Percentiles rank a stretch among this genome's conserved stretches.
These are phyloP conservation scores for Panagrolaimus sp. DNA, from an alignment of 1,140 invertebrate genomes.

Conservation along the genomic window DNA sequence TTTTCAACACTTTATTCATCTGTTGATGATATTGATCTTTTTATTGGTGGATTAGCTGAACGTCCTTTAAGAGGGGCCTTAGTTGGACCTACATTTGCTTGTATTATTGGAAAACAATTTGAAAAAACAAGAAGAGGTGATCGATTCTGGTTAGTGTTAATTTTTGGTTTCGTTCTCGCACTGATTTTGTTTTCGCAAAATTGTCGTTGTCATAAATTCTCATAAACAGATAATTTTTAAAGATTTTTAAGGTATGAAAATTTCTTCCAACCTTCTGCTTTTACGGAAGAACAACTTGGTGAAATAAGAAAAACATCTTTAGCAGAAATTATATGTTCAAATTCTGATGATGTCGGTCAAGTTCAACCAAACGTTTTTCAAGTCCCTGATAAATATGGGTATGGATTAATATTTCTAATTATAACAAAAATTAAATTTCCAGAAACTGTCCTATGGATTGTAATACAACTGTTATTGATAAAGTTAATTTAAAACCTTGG, in stretches of 20 bases:
- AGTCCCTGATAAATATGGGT: conserved; percentile 50
- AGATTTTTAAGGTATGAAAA: no score
- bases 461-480: conserved; percentile 47
- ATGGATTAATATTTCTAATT: not conserved
- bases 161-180: no score
- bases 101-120: conserved; percentile 80
- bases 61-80: conserved; percentile 64
- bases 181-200: no score
- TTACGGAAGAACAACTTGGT: conserved; percentile 69
- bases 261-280: conserved; percentile 60
- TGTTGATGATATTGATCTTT: conserved; percentile 76
- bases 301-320: conserved; percentile 70
- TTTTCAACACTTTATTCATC: conserved; percentile 65
- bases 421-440: conserved; percentile 1
- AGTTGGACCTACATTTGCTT: conserved; percentile 77
- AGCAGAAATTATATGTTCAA: conserved; percentile 72
- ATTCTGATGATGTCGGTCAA: conserved; percentile 63
- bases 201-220: no score
- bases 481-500: conserved; percentile 42
- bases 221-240: no score
- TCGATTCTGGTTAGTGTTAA: no score
- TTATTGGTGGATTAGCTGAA: conserved; percentile 74
- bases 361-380: conserved; percentile 64
- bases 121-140: conserved; percentile 50
- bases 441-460: conserved; percentile 54